These are phyloP conservation scores for Pocillopora damicornis DNA, from an alignment of 64 coral and sea anemone genomes.

Conservation along the genomic window DNA sequence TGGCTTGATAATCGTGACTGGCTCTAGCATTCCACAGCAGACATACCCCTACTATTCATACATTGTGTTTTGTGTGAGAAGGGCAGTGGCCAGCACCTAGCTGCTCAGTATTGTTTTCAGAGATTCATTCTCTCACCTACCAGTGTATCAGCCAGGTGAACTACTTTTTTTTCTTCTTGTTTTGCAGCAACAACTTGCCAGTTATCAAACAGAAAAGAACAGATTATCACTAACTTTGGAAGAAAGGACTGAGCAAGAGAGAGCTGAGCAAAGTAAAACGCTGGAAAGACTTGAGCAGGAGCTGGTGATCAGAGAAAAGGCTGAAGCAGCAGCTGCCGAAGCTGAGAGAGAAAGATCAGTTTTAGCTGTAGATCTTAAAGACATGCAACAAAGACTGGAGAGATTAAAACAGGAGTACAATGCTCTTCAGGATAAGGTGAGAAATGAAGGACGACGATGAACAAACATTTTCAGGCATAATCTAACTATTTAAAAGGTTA, in stretches of 20 bases:
- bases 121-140: background rate
- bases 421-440: slow-evolving; percentile 72
- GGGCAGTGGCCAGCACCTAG: too few species aligned
- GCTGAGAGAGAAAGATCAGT: slow-evolving; percentile 83
- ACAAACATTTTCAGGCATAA: background rate
- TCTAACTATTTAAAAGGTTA: background rate
- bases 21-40: too few species aligned
- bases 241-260: slow-evolving; percentile 90
- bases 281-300: slow-evolving; percentile 87
- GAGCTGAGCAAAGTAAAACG: slow-evolving; percentile 90
- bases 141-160: background rate
- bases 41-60: too few species aligned
- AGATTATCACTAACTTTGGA: slow-evolving; percentile 90
- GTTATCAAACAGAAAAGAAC: slow-evolving; percentile 93
- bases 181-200: slow-evolving; percentile 85
- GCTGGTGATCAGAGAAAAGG: slow-evolving; percentile 64
- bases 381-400: slow-evolving; percentile 82
- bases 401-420: slow-evolving; percentile 81
- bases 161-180: background rate
- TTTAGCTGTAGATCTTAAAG: slow-evolving; percentile 88
- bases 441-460: background rate
- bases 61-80: too few species aligned
- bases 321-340: slow-evolving; percentile 86
- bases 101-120: too few species aligned
- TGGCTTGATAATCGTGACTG: too few species aligned